Evolutionary conservation across 2,888 invertebrate species (phyloP), one percentile per base, ranked within the genome.

Genomic region (Ditula angustiorana): DNA sequence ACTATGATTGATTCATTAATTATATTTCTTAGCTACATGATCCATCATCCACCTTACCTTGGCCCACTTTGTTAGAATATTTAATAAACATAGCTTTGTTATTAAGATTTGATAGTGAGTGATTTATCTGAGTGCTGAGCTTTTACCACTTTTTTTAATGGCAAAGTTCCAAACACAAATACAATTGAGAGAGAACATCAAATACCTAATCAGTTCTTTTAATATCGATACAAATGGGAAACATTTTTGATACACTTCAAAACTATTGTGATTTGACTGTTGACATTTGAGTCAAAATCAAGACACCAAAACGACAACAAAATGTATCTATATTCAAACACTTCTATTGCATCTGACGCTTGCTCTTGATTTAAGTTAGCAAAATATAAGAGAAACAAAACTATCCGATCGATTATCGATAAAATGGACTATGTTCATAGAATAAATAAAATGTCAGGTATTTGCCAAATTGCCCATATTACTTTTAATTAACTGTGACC

Each of bases 1-100:
- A 63, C 58, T 52, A 63, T 63, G 64, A 64, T 64, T 53, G 64
- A 64, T 64, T 46, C 46, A 21, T 21, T 59, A 64, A 64, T 64
- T 59, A 64, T 64, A 53, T 64, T 64, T 53, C 50, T 28, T 63
- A 63, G 57, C 26, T 46, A 46, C 58, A 47, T 53, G 52, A 64
- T 64, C 58, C 58, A 59, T 64, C 64, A 64, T 53, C 46, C 53
- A 28, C 33, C 21, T 30, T 44, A 35, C 64, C 64, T 64, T 64
- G 64, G 53, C 64, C 58, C 46, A 59, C 46, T 64, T 64, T 5
- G 52, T 46, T 46, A 46, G 52, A 59, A 59, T 64, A 64, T 64
- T 64, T 64, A 53, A 52, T 64, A 59, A 64, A 64, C 58, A 64
- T 46, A 53, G 52, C 46, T 47, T 59, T 53, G 46, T 58, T 53